Evolutionary conservation across 2,113 vertebrate species (phyloP).

Genomic region (Nettapus auritus): DNA sequence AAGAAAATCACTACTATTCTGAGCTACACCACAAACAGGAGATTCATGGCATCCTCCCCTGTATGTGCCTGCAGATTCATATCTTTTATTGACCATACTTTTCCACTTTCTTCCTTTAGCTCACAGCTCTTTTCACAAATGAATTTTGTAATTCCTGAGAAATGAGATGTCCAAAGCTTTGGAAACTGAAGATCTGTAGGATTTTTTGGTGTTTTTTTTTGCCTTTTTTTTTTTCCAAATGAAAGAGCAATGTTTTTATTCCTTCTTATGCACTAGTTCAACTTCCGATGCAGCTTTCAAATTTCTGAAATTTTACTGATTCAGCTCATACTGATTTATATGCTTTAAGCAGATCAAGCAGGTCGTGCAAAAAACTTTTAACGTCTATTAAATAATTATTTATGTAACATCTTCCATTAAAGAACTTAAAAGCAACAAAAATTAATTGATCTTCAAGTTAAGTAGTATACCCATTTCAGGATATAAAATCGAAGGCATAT

Average conservation of each 20-base stretch:
- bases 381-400: conserved; percentile 42
- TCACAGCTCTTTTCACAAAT: conserved; percentile 38
- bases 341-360: conserved; percentile 11
- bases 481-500: conserved; percentile 15
- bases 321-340: background rate
- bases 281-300: background rate
- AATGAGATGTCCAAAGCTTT: conserved; percentile 1
- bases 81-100: background rate
- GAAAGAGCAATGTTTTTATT: background rate
- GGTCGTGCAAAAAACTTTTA: background rate
- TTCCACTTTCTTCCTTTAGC: conserved; percentile 29
- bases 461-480: background rate
- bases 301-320: conserved; percentile 11
- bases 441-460: conserved; percentile 5
- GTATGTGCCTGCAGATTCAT: background rate
- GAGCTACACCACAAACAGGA: conserved; percentile 27
- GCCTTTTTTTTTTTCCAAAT: background rate
- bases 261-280: background rate
- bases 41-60: background rate
- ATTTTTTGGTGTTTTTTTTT: too few species aligned
- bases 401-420: conserved; percentile 18
- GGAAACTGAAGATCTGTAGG: background rate
- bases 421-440: conserved; percentile 45
- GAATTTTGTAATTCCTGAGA: conserved; percentile 29
- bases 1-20: conserved; percentile 26